Evolutionary conservation across 2,888 invertebrate species (phyloP), one percentile per base, ranked within the genome.

Genomic region (Didymodactylos carnosus): DNA sequence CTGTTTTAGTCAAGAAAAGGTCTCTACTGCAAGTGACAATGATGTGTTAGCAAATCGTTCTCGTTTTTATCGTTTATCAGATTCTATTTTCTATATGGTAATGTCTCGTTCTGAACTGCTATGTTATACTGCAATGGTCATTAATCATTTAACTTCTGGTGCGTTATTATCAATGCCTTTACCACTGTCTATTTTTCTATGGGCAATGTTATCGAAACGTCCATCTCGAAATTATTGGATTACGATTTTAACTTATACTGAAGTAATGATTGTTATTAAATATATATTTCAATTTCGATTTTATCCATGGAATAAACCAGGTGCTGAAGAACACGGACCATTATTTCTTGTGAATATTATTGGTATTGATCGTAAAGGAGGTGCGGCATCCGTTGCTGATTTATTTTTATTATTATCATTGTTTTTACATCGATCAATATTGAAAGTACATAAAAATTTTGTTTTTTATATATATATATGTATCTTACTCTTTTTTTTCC

Each of bases 201-300:
- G 98, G 98, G 98, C 97, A 35, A 92, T 94, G 5, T 85, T 98
- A 19, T 91, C 92, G 1, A 97, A 98, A 0, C 86, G 97, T 72
- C 97, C 98, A 0, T 90, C 93, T 0, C 98, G 97, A 85, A 91
- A 91, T 0, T 98, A 97, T 84, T 99, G 98, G 98, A 90, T 98
- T 77, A 91, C 94, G 0, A 86, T 95, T 76, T 98, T 99, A 79
- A 94, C 95, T 0, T 99, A 99, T 81, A 94, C 94, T 0, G 94
- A 98, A 70, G 27, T 72, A 73, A 69, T 95, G 77, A 93, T 98
- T 3, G 87, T 97, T 49, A 88, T 95, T 79, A 98, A 99, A 85
- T 97, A 94, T 83, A 87, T 97, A 83, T 97, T 93, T 86, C 97
- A 98, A 87, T 92, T 94, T 84, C 90, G 91, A 80, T 88, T 95